These are phyloP conservation scores for Ptilonorhynchus violaceus DNA, from an alignment of 2,113 vertebrate genomes.

Conservation along the genomic window DNA sequence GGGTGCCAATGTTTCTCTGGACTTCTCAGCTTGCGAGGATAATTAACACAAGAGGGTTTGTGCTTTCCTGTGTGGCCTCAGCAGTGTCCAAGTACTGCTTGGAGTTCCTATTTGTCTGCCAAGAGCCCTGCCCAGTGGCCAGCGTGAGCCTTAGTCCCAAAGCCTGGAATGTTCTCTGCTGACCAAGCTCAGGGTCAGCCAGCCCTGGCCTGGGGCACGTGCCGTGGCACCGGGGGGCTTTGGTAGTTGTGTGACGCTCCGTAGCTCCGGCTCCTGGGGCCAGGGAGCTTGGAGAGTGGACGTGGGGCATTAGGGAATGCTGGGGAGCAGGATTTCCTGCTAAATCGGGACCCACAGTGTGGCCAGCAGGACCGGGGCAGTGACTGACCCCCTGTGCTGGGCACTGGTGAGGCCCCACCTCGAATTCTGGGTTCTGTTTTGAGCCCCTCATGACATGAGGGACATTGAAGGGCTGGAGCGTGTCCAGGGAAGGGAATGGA, in stretches of 20 bases:
- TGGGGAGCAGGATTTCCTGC: background rate
- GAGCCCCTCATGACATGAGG: background rate
- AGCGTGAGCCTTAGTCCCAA: background rate
- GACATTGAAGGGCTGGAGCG: background rate
- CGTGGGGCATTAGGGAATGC: background rate
- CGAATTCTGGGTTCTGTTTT: background rate
- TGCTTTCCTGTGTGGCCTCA: background rate
- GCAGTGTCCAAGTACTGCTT: background rate
- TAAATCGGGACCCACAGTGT: background rate
- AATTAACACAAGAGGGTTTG: background rate
- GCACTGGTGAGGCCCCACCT: background rate
- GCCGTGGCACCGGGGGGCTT: background rate
- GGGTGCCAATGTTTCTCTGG: background rate
- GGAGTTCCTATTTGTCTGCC: background rate
- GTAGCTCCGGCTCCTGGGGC: background rate
- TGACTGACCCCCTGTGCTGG: background rate
- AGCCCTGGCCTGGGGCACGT: background rate
- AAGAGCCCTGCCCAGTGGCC: background rate
- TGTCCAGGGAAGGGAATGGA: rapidly evolving
- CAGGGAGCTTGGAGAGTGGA: background rate
- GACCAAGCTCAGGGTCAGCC: background rate
- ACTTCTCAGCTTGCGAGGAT: background rate
- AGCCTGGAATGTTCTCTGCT: rapidly evolving
- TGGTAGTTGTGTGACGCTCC: rapidly evolving
- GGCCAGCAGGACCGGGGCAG: background rate